Base-by-base conservation (phyloP, 2,113 vertebrate species). In the Leptobrachium ailaonicum region DNA sequence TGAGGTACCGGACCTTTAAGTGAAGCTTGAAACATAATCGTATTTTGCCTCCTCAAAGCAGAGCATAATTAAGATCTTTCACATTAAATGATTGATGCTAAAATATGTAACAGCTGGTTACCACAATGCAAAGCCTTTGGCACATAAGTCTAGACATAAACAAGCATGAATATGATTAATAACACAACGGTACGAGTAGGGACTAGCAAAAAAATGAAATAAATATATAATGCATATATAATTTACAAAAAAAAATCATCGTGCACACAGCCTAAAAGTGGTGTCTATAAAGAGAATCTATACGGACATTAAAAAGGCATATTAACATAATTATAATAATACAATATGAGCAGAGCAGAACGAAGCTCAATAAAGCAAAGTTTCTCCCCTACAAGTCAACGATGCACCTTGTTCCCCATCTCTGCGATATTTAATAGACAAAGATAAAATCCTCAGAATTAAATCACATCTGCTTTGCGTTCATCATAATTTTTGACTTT, bases 61-160 rank as follows among this genome's bases (percentile, higher is more conserved):
- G 85, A 81, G 69, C 80, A 87, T 90, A 92, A 92, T 92, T 89
- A 91, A 92, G 85, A 88, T 89, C 73, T 87, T 85, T 88, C 88
- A 88, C 82, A 87, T 69, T 84, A 89, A 92, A 89, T 88, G 87
- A 91, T 89, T 83, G 76, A 87, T 77, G 78, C 79, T 88, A 88
- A 89, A 92, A 87, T 85, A 91, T 90, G 84, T 85, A 91, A 90
- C 91, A 92, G 88, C 90, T 92, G 90, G 85, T 86, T 91, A 87
- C 84, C 80, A 79, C 88, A 85, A 13, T 85, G 87, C 84, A 85
- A 87, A 90, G 88, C 85, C 87, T 81, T 86, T 88, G 86, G 88
- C 88, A 89, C 85, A 80, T 81, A 86, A 87, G 89, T 83, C 84
- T 88, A 86, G 88, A 83, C 84, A 87, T 85, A 90, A 69, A 82